Conservation (phyloP, 2,113 vertebrate genomes). For the Nyctereutes procyonoides region DNA sequence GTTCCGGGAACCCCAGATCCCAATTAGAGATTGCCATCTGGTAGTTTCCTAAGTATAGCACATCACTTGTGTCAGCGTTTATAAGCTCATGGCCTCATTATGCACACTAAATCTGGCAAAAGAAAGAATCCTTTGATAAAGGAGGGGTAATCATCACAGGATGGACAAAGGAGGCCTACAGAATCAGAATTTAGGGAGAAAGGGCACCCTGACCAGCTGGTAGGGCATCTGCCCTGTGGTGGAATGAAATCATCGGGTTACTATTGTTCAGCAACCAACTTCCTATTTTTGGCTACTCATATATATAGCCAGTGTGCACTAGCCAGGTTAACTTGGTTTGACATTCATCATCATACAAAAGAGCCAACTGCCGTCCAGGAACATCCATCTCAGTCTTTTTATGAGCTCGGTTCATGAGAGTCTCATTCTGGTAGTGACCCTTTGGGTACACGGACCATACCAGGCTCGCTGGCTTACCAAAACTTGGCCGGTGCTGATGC, state of each 20-base stretch:
- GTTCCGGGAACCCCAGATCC: background rate
- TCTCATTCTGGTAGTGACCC: background rate
- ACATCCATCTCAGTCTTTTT: background rate
- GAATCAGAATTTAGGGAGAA: background rate
- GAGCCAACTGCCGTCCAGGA: background rate
- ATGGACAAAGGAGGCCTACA: background rate
- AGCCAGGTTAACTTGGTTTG: background rate
- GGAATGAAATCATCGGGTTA: background rate
- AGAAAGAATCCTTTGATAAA: background rate
- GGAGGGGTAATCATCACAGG: background rate
- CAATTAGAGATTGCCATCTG: background rate
- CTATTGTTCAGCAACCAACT: background rate
- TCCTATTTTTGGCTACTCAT: background rate
- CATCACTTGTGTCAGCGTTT: background rate
- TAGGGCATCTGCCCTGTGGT: background rate
- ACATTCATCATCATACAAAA: background rate
- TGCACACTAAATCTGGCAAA: background rate
- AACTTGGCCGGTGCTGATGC: background rate
- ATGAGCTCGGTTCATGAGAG: background rate
- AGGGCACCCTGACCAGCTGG: background rate
- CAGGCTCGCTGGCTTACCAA: background rate
- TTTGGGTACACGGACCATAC: background rate
- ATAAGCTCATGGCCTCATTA: background rate
- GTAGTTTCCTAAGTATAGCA: background rate
- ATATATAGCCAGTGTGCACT: background rate